Percentiles rank a stretch among this genome's conserved stretches.
Conservation (phyloP, 2,888 invertebrate genomes). For the Thalpophila matura region DNA sequence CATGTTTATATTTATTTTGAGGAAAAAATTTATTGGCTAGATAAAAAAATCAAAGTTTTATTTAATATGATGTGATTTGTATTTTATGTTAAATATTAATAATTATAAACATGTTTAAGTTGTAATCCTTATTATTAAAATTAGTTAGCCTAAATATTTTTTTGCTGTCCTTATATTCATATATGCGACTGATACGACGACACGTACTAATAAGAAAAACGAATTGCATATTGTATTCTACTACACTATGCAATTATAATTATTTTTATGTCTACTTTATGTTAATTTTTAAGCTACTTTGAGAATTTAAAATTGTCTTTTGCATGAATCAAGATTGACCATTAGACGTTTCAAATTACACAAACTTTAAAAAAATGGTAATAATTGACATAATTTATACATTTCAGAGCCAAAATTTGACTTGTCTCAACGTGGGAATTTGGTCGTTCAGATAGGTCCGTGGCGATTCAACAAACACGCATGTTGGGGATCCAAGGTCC, state of each 20-base stretch:
- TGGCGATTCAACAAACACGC: conserved; percentile 88
- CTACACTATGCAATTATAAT: too few relatives aligned
- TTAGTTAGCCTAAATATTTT: conserved; percentile 1
- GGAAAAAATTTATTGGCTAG: conserved; percentile 41
- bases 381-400: background rate
- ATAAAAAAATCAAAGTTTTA: conserved; percentile 41
- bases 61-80: conserved; percentile 33
- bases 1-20: background rate
- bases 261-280: too few relatives aligned
- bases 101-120: conserved; percentile 8
- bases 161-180: background rate
- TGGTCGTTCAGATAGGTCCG: conserved; percentile 85
- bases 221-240: too few relatives aligned
- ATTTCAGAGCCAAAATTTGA: conserved; percentile 84
- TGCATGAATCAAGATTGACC: conserved; percentile 12
- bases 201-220: too few relatives aligned
- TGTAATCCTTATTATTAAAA: conserved; percentile 45
- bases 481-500: conserved; percentile 85
- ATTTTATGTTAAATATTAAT: background rate
- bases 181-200: too few relatives aligned
- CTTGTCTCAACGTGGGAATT: conserved; percentile 84
- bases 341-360: too few relatives aligned
- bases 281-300: background rate
- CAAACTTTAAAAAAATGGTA: conserved; percentile 3
- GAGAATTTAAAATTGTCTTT: background rate